These are phyloP conservation scores for Indicator indicator DNA, from an alignment of 2,113 vertebrate genomes.

Conservation along the genomic window DNA sequence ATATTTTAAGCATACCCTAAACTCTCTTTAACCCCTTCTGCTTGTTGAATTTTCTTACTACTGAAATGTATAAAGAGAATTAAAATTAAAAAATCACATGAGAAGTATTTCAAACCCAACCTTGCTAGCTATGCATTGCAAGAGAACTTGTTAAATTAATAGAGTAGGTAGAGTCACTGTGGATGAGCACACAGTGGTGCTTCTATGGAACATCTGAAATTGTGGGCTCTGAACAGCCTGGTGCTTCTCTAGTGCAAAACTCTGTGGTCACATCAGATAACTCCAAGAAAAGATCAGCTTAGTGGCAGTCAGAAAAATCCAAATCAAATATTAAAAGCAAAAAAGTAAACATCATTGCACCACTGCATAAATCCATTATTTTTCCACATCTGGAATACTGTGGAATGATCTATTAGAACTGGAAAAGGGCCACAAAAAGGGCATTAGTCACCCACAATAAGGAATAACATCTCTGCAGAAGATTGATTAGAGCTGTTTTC, in stretches of 20 bases:
- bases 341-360: not conserved
- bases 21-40: not conserved
- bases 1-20: not conserved
- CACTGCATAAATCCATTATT: not conserved
- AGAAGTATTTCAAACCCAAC: not conserved
- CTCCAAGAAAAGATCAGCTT: not conserved
- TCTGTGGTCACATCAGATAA: not conserved
- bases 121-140: not conserved
- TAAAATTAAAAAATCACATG: not conserved
- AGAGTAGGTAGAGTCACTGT: not conserved
- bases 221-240: not conserved
- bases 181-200: not conserved
- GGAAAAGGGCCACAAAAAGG: not conserved
- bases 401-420: not conserved
- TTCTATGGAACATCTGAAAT: too few relatives aligned
- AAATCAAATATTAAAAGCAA: not conserved
- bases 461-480: not conserved
- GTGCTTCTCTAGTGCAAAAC: not conserved
- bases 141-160: not conserved
- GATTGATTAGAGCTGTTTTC: not conserved
- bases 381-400: not conserved
- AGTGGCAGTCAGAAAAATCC: not conserved
- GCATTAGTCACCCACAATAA: not conserved
- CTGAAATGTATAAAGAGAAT: not conserved
- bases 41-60: not conserved